A percentile compares a stretch with the other conserved stretches of the same genome.
Conservation (phyloP, 2,888 invertebrate genomes). For the Drosophila multiciliata region DNA sequence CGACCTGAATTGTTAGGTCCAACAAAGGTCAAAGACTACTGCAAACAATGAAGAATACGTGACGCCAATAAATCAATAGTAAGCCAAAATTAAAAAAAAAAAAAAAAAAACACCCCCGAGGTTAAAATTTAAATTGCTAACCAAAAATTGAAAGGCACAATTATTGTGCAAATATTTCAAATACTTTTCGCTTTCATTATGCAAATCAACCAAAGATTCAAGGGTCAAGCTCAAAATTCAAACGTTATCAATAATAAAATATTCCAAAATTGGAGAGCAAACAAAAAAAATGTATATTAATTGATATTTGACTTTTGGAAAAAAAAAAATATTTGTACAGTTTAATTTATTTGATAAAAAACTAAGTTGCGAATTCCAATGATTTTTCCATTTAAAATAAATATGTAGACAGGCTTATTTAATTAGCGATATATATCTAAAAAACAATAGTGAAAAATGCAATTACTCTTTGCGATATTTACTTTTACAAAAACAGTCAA, state of each 20-base stretch:
- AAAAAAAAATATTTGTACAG: background rate
- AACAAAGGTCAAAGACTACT: constrained; percentile 65
- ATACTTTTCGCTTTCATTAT: constrained; percentile 62
- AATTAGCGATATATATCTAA: background rate
- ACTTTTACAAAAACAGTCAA: background rate
- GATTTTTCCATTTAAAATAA: background rate
- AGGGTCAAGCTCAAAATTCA: background rate
- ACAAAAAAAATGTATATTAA: background rate
- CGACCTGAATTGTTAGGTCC: constrained; percentile 7
- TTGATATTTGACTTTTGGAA: background rate
- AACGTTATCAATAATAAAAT: background rate
- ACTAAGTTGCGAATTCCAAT: background rate
- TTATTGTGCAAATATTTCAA: constrained; percentile 69
- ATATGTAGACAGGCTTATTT: background rate
- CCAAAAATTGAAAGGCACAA: constrained; percentile 25
- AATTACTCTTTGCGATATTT: too few species aligned
- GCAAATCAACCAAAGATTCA: constrained; percentile 41
- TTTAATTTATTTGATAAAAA: background rate
- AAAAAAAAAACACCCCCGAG: constrained; percentile 30
- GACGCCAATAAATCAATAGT: constrained; percentile 69
- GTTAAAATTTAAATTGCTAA: constrained; percentile 30
- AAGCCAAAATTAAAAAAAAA: constrained; percentile 34
- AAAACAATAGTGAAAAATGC: background rate
- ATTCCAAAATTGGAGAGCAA: background rate
- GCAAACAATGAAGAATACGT: constrained; percentile 62